phyloP scores from a whole-genome alignment of 2,113 vertebrate species.

The Crotophaga sulcirostris region DNA sequence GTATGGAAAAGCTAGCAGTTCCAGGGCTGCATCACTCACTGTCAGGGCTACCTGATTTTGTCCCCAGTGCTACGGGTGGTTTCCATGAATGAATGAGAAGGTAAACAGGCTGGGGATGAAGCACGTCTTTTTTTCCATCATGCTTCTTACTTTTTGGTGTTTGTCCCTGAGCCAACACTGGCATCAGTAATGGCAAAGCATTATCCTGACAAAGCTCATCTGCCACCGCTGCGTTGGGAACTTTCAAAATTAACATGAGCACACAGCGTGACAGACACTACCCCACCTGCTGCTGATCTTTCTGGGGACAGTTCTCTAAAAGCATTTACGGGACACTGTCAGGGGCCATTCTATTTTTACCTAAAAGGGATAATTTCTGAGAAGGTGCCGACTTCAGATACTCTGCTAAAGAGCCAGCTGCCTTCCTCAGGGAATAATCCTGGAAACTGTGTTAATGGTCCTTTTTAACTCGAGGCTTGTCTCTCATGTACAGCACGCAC shows the following conservation, averaged over 20 bases:
- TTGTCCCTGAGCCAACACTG: not conserved
- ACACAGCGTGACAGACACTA: accelerated
- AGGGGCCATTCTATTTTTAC: not conserved
- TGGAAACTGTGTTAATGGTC: not conserved
- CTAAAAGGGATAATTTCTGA: not conserved
- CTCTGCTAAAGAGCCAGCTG: not conserved
- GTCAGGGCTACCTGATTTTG: not conserved
- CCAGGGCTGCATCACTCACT: not conserved
- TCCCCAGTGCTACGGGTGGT: not conserved
- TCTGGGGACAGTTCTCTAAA: not conserved
- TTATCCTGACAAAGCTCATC: not conserved
- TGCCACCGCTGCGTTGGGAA: not conserved
- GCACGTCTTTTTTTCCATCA: not conserved
- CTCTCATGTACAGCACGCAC: not conserved
- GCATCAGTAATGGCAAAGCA: not conserved
- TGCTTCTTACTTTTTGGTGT: not conserved
- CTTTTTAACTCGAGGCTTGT: not conserved
- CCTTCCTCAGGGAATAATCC: not conserved
- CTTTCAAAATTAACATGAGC: not conserved
- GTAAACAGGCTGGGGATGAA: not conserved
- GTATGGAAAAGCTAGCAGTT: not conserved
- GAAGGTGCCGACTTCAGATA: not conserved
- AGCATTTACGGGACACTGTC: not conserved
- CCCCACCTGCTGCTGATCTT: not conserved
- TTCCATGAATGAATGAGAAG: not conserved